Percentiles rank a stretch among this genome's conserved stretches.
phyloP scores from a whole-genome alignment of 2,888 invertebrate species.

The Axea sp. region DNA sequence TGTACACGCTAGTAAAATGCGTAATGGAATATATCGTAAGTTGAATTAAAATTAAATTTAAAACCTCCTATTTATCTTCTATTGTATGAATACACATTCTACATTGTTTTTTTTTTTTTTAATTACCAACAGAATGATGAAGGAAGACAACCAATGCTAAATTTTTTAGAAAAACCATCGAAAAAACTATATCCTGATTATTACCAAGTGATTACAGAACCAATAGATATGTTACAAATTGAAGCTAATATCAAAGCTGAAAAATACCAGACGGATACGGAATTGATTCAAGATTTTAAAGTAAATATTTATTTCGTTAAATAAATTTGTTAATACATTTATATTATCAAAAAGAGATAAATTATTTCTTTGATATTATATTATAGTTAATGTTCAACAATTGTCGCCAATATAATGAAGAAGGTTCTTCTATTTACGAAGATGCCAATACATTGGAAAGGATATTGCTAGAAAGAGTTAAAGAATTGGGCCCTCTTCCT shows the following conservation, averaged over 20 bases:
- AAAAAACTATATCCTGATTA: slow-evolving; percentile 97
- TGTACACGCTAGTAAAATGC: slow-evolving; percentile 89
- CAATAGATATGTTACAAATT: slow-evolving; percentile 97
- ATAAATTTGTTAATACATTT: slow-evolving; percentile 3
- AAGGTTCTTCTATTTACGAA: slow-evolving; percentile 96
- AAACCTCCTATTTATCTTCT: too few relatives aligned
- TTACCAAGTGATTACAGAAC: slow-evolving; percentile 94
- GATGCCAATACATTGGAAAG: slow-evolving; percentile 94
- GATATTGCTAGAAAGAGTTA: slow-evolving; percentile 89
- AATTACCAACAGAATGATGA: slow-evolving; percentile 84
- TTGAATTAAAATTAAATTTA: slow-evolving; percentile 54
- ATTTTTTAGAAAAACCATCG: slow-evolving; percentile 98
- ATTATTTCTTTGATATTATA: slow-evolving; percentile 45
- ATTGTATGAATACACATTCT: too few relatives aligned
- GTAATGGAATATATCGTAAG: slow-evolving; percentile 85
- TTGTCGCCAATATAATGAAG: slow-evolving; percentile 98
- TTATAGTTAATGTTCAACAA: slow-evolving; percentile 97
- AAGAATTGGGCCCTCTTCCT: slow-evolving; percentile 84
- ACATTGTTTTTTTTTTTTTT: too few relatives aligned
- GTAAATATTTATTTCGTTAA: slow-evolving; percentile 65
- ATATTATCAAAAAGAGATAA: neutral
- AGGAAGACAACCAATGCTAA: slow-evolving; percentile 91
- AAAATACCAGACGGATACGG: slow-evolving; percentile 82
- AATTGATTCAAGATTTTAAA: slow-evolving; percentile 83
- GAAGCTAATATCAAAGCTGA: slow-evolving; percentile 92